Conservation (phyloP, 2,113 vertebrate genomes). For the Periophthalmus modestus region DNA sequence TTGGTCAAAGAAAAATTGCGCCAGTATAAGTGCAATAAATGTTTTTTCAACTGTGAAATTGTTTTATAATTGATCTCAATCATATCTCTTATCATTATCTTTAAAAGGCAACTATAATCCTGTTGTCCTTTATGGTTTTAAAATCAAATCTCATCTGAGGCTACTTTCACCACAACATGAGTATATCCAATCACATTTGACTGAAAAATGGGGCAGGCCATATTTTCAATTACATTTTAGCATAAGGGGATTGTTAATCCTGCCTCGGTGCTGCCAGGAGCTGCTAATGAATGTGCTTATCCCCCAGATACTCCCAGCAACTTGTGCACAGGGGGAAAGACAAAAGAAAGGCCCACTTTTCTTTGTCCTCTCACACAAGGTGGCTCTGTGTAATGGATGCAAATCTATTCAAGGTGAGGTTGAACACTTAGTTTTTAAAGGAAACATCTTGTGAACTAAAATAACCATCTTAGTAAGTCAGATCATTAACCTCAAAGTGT, state of each 20-base stretch:
- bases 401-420: conserved; percentile 69
- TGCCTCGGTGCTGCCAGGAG: conserved; percentile 67
- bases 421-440: conserved; percentile 64
- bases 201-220: conserved; percentile 73
- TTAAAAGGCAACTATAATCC: conserved; percentile 44
- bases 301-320: conserved; percentile 68
- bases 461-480: not conserved
- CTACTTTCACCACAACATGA: conserved; percentile 70
- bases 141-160: conserved; percentile 73
- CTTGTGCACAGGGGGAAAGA: conserved; percentile 45
- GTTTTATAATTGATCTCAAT: conserved; percentile 49
- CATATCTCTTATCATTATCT: conserved; percentile 57
- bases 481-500: no score
- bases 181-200: conserved; percentile 78
- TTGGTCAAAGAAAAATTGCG: not conserved
- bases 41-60: conserved; percentile 9
- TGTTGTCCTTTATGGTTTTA: conserved; percentile 44
- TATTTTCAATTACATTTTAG: conserved; percentile 80
- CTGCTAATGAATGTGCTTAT: conserved; percentile 80
- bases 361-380: conserved; percentile 54
- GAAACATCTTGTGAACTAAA: conserved; percentile 48
- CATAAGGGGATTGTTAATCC: conserved; percentile 81
- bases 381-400: conserved; percentile 63
- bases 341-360: conserved; percentile 20
- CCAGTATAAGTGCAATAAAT: not conserved